phyloP scores from a whole-genome alignment of 1,140 invertebrate genomes.

The Aphelenchoides fujianensis region DNA sequence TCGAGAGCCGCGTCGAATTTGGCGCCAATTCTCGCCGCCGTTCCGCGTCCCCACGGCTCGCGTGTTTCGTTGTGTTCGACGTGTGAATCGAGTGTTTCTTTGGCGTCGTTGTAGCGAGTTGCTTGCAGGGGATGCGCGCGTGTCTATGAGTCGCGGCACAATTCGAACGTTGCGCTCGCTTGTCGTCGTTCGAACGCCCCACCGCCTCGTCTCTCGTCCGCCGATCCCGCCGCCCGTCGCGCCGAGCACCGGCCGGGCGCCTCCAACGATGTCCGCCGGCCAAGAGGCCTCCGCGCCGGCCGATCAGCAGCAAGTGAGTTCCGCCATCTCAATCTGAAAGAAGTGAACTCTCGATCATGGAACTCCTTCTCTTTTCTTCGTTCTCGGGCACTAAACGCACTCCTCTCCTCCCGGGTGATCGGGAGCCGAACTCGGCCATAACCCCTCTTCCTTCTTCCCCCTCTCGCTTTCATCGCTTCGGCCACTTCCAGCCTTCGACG shows the following conservation, averaged over 20 bases:
- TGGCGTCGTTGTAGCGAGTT: too few relatives aligned
- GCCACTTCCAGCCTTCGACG: not conserved
- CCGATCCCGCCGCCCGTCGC: not conserved
- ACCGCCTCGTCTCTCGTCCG: not conserved
- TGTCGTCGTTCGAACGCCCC: not conserved
- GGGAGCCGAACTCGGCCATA: too few relatives aligned
- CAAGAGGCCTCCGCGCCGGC: not conserved
- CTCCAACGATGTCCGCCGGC: not conserved
- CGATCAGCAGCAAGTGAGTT: constrained; percentile 1
- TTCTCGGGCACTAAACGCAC: too few relatives aligned
- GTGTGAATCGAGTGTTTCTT: too few relatives aligned
- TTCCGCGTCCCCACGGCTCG: too few relatives aligned
- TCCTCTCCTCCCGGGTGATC: too few relatives aligned
- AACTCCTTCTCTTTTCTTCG: too few relatives aligned
- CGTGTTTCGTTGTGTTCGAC: too few relatives aligned
- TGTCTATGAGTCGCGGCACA: not conserved
- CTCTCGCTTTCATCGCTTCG: not conserved
- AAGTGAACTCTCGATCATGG: too few relatives aligned
- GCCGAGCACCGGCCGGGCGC: not conserved
- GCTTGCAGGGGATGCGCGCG: not conserved
- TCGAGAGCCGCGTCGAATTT: too few relatives aligned
- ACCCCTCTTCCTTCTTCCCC: not conserved
- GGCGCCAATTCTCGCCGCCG: too few relatives aligned
- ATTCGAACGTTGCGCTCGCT: not conserved
- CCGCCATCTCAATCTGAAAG: too few relatives aligned